Evolutionary conservation across 2,888 invertebrate genomes (phyloP), one percentile per base, ranked within the genome.

Genomic region (Creontiades dilutus): DNA sequence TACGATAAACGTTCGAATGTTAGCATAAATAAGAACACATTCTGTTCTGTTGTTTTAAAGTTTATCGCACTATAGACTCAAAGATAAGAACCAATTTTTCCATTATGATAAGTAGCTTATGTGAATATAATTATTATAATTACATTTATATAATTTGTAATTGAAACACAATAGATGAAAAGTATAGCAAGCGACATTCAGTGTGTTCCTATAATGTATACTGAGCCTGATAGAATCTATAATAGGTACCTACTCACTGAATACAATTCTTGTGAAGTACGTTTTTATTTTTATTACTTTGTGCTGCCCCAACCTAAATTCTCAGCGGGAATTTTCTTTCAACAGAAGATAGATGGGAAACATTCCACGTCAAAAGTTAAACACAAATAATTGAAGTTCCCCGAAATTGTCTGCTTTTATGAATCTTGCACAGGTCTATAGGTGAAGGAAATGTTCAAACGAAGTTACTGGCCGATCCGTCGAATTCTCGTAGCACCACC

Each of bases 111-210:
- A 76, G 78, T 78, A 88, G 88, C 55, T 27, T 52, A 47, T 88
- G 28, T 37, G 61, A 57, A 27, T 88, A 80, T 88, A 78, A 78
- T 78, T 47, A 86, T 75, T 75, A 57, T 61, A 61, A 85, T 55
- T 85, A 68, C 78, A 88, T 80, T 86, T 78, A 78, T 86, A 76
- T 85, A 76, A 86, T 86, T 86, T 86, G 76, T 86, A 47, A 75
- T 75, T 47, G 28, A 86, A 48, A 68, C 27, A 55, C 19, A 5
- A 86, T 76, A 47, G 28, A 19, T n/a, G 46, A 86, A 75, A 75
- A 61, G 19, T 76, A 86, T 46, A 88, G 88, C 88, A 88, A 88
- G 88, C 88, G 55, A 78, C 46, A 88, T 76, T 88, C 88, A 88
- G 78, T 78, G 78, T 88, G 88, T 88, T 88, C 78, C 88, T 88